Evolutionary conservation across 2,113 vertebrate species (phyloP), one percentile per base, ranked within the genome.

Genomic region (Mustela nigripes): DNA sequence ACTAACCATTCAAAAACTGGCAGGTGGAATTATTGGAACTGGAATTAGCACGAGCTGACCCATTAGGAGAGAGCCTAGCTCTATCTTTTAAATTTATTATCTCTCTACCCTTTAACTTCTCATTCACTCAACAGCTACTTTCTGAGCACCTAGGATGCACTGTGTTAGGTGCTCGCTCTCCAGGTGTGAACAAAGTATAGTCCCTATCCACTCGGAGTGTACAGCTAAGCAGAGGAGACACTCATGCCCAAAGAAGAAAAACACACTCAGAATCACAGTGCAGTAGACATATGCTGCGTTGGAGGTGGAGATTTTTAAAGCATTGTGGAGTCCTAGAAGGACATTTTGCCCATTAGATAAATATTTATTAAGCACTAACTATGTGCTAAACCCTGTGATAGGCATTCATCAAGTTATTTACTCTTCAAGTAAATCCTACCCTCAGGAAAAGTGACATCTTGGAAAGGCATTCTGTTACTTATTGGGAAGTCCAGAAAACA

Each of bases 401-500:
- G 45, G 24, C 39, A 62, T 80, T 48, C 36, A 65, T 67, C 63
- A 65, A 24, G 11, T 78, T 45, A 21, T 18, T 60, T 36, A 78
- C 33, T 69, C 36, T n/a, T 94, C 79, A 73, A 58, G 67, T 82
- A 45, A 93, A 89, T 74, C 60, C 76, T 14, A 36, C n/a, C 48
- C n/a, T 86, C 19, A 74, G 42, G 48, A 82, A 79, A 76, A 86
- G 24, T 42, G 36, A 67, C 6, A 7, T 74, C 85, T 91, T 73
- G 39, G 53, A 91, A 96, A 74, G n/a, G 24, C 28, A 50, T 95
- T 97, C 81, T 76, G 50, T 89, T 89, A 36, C 50, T 81, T 91
- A 45, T 0, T 84, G 69, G 74, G 69, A 80, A 81, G 76, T 82
- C 50, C 62, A 58, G n/a, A 81, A 86, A 86, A 79, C n/a, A 39